These are phyloP conservation scores for Catharus bicknelli DNA, from an alignment of 2,113 vertebrate genomes.

Conservation along the genomic window DNA sequence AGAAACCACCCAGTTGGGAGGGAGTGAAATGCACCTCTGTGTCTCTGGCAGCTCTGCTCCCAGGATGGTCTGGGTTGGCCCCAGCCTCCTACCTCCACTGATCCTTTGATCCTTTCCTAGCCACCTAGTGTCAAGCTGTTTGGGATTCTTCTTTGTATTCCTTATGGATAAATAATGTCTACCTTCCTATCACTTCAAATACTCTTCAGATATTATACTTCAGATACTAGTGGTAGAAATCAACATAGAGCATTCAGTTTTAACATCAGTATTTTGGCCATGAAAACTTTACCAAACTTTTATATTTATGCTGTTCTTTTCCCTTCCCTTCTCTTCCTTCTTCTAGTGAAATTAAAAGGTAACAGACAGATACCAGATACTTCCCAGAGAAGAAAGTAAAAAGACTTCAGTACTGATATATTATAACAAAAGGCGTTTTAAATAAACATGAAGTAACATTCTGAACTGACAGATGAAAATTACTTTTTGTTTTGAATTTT, in stretches of 20 bases:
- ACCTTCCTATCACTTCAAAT: background rate
- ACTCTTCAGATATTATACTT: background rate
- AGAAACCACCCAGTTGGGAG: background rate
- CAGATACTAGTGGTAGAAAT: background rate
- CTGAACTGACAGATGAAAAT: background rate
- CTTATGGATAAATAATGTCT: background rate
- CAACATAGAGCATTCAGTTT: accelerated
- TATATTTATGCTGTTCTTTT: background rate
- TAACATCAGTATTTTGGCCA: background rate
- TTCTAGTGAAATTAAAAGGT: background rate
- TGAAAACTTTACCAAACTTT: background rate
- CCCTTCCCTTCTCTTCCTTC: background rate
- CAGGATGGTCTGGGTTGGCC: background rate
- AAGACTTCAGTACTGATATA: background rate
- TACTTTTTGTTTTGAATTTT: background rate
- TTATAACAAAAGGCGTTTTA: background rate
- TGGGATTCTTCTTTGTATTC: background rate
- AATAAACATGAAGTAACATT: background rate
- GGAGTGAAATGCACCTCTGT: background rate
- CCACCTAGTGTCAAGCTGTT: background rate
- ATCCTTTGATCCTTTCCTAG: background rate
- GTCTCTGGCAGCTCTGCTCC: background rate
- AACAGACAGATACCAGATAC: background rate
- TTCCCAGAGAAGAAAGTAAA: background rate
- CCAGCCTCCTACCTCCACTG: background rate